A percentile compares a stretch with the other conserved stretches of the same genome.
Evolutionary conservation across 1,140 invertebrate genomes (phyloP).

Genomic region (Drosophila equinoxialis): DNA sequence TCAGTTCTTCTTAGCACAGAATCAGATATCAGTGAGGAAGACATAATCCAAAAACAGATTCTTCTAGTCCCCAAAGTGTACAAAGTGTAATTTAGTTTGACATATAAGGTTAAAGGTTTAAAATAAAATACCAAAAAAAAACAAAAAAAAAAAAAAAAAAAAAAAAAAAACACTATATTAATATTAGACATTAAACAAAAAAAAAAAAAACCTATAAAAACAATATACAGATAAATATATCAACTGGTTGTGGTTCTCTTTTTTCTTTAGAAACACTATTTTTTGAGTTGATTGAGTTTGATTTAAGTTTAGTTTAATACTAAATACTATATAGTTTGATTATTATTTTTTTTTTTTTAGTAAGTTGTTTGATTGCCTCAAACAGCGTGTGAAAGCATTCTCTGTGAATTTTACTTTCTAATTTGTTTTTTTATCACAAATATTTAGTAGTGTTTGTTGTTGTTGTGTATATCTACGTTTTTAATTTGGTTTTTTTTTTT

Average conservation of each 20-base stretch:
- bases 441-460: neutral
- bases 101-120: conserved; percentile 61
- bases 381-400: conserved; percentile 65
- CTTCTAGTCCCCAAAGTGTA: conserved; percentile 45
- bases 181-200: conserved; percentile 43
- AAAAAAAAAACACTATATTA: conserved; percentile 27
- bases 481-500: neutral
- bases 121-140: conserved; percentile 24
- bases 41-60: conserved; percentile 19
- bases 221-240: conserved; percentile 11
- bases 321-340: conserved; percentile 36
- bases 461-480: conserved; percentile 42
- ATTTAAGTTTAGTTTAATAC: conserved; percentile 47
- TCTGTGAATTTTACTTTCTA: conserved; percentile 68
- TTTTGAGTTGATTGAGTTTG: conserved; percentile 39
- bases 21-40: neutral
- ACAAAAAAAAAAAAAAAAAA: conserved; percentile 12
- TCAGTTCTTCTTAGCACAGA: conserved; percentile 8
- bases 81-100: conserved; percentile 71
- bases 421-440: conserved; percentile 8
- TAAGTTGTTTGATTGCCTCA: conserved; percentile 33
- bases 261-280: conserved; percentile 52
- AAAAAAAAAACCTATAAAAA: conserved; percentile 31
- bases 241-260: conserved; percentile 76
- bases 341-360: conserved; percentile 52